Evolutionary conservation across 2,888 invertebrate genomes (phyloP).

Genomic region (Acrobasis suavella): DNA sequence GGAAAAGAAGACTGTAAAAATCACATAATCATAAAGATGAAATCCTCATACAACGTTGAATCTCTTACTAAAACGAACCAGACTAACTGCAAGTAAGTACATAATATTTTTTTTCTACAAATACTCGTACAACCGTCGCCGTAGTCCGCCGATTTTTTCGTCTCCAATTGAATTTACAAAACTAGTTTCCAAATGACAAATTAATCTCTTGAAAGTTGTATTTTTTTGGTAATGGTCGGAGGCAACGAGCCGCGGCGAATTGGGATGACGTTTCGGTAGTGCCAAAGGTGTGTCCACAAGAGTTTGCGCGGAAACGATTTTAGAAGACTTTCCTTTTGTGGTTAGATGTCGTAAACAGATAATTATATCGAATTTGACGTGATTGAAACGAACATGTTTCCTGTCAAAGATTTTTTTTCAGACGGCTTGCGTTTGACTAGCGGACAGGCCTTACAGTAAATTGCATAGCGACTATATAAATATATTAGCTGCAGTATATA

Average conservation of each 20-base stretch:
- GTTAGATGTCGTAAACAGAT: constrained; percentile 6
- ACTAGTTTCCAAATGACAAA: constrained; percentile 78
- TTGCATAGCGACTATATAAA: no score
- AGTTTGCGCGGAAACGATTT: constrained; percentile 19
- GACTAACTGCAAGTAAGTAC: not conserved
- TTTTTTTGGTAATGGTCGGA: constrained; percentile 59
- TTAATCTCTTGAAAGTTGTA: constrained; percentile 75
- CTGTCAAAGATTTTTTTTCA: not conserved
- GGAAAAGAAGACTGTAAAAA: no score
- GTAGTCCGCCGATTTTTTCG: constrained; percentile 41
- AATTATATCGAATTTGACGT: not conserved
- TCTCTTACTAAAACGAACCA: not conserved
- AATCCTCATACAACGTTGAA: not conserved
- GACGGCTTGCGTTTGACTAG: not conserved
- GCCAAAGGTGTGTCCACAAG: constrained; percentile 51
- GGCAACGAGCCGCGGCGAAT: constrained; percentile 67
- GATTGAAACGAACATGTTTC: not conserved
- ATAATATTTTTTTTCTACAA: constrained; percentile 10
- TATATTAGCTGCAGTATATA: no score
- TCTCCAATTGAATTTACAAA: constrained; percentile 50
- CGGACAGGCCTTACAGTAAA: no score
- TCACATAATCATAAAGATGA: not conserved
- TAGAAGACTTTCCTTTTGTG: constrained; percentile 1
- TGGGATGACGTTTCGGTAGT: constrained; percentile 74
- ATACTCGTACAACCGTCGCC: not conserved